Evolutionary conservation across 2,888 invertebrate genomes (phyloP).

Genomic region (Hoplodrina blanda): DNA sequence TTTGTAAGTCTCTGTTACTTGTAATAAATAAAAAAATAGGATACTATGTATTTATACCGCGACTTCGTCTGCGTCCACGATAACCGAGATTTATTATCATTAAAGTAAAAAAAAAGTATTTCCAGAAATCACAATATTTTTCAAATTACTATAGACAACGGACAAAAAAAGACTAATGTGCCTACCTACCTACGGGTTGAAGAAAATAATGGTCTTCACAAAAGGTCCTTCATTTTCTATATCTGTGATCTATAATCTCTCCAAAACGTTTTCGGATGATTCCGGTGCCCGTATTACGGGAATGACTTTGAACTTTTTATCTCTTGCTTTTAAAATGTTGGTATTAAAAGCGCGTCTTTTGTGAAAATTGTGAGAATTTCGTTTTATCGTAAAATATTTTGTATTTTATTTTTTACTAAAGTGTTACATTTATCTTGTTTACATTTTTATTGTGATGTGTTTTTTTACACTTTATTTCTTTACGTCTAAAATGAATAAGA

Average conservation of each 20-base stretch:
- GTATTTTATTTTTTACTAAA: background rate
- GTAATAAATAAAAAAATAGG: too few species aligned
- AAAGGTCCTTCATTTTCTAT: slow-evolving; percentile 57
- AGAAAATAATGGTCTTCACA: slow-evolving; percentile 46
- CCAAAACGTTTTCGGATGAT: slow-evolving; percentile 55
- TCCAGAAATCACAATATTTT: slow-evolving; percentile 23
- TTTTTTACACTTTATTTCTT: too few species aligned
- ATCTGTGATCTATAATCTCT: slow-evolving; percentile 56
- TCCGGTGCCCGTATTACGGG: slow-evolving; percentile 39
- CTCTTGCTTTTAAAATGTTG: slow-evolving; percentile 18
- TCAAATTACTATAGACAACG: slow-evolving; percentile 12
- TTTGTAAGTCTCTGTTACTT: too few species aligned
- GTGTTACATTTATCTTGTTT: too few species aligned
- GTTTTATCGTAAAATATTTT: background rate
- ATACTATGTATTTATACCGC: too few species aligned
- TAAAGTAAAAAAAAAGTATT: too few species aligned
- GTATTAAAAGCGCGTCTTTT: slow-evolving; percentile 15
- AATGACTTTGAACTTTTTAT: slow-evolving; percentile 57
- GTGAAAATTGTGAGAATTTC: background rate
- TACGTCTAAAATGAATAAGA: too few species aligned
- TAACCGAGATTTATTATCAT: too few species aligned
- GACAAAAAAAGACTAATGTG: slow-evolving; percentile 13
- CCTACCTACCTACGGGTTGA: slow-evolving; percentile 3
- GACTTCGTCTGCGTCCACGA: too few species aligned
- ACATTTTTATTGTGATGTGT: too few species aligned